Percentiles rank a stretch among this genome's conserved stretches.
These are phyloP conservation scores for Amazona vittata DNA, from an alignment of 2,113 vertebrate genomes.

Conservation along the genomic window DNA sequence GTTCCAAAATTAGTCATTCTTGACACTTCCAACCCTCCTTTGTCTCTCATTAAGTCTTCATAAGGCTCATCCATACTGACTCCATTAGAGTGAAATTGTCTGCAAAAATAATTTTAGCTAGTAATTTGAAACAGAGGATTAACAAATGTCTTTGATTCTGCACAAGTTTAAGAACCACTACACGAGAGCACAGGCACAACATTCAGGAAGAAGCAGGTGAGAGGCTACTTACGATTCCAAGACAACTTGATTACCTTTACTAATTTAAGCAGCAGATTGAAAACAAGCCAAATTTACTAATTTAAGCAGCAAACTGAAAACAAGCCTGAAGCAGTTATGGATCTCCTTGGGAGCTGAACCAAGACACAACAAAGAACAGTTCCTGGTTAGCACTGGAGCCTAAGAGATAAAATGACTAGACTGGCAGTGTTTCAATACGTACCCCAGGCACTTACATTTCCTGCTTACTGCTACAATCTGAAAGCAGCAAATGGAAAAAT, in stretches of 20 bases:
- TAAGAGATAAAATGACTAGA: not conserved
- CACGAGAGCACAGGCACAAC: not conserved
- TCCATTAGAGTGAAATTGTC: not conserved
- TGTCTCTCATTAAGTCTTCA: conserved; percentile 79
- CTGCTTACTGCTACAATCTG: not conserved
- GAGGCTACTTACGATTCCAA: not conserved
- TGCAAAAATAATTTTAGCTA: conserved; percentile 16
- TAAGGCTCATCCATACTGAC: not conserved
- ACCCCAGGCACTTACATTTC: not conserved
- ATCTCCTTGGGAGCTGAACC: not conserved
- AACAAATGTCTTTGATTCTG: not conserved
- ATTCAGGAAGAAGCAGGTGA: not conserved
- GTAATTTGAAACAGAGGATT: not conserved
- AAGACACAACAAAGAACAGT: not conserved
- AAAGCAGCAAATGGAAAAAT: not conserved
- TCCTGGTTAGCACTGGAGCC: not conserved
- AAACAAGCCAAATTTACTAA: not conserved
- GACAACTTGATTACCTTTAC: not conserved
- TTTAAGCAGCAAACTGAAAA: not conserved
- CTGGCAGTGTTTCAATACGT: not conserved
- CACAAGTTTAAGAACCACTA: not conserved
- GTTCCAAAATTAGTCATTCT: conserved; percentile 82
- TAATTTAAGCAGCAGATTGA: not conserved
- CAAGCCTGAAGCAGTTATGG: not conserved
- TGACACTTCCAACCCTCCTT: conserved; percentile 82